Base-by-base conservation (phyloP, 2,113 vertebrate species). In the Merops nubicus region DNA sequence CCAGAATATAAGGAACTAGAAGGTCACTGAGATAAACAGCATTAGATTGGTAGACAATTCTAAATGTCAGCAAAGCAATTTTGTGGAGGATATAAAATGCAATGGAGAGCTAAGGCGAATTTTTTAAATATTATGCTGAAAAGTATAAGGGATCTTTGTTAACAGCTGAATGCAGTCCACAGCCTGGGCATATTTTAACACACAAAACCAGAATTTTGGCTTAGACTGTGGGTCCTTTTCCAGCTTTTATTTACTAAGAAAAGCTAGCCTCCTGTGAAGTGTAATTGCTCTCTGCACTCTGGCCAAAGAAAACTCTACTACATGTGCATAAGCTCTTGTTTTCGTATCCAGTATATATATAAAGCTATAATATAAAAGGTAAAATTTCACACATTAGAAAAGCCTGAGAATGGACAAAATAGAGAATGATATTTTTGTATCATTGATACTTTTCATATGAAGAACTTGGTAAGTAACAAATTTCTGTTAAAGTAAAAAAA, bases 21-120 rank as follows among this genome's bases (percentile, higher is more conserved):
- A 95, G 92, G 85, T 95, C 93, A 78, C 36, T 3, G 63, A 95
- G 60, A 92, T 56, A 87, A 95, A 88, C 75, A 95, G 69, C 60
- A 57, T n/a, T n/a, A 83, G 60, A 72, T n/a, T 33, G 70, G 73
- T 20, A 83, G 65, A 76, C 75, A 64, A 73, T 56, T 74, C 42
- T 57, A 94, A 93, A 91, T 85, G 93, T 87, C 91, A 96, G 53
- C 54, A 40, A 74, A 85, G 78, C 70, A 68, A 60, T 90, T 94
- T 40, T 73, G 34, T 40, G 43, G 36, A 51, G 25, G 59, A 70
- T 80, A 63, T 38, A 76, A 93, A 93, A 94, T 4, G 12, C 38
- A 85, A 51, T 6, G 19, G 47, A 96, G 56, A 95, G 70, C 38
- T 78, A 89, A 74, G n/a, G 43, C 21, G 67, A 78, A 53, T 22